Base-by-base conservation (phyloP, 2,888 invertebrate genomes). In the Leptinotarsa rubiginosa region DNA sequence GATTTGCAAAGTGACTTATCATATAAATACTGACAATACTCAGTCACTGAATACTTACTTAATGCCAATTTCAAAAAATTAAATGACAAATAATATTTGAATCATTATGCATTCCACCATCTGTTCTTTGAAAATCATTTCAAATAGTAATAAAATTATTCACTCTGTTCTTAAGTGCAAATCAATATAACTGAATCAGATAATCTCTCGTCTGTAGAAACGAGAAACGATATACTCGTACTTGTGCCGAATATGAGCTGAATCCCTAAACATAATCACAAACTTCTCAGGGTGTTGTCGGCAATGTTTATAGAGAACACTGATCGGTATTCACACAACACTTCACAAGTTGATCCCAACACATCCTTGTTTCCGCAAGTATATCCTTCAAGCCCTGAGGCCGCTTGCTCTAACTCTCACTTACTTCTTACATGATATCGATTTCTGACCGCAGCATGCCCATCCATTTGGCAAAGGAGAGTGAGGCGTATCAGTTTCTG, bases 351-450 rank as follows among this genome's bases (percentile, higher is more conserved):
- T 85, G 84, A 85, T 85, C 85, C 84, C 79, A 80, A 80, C 82
- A 84, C 83, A 86, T 85, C 85, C 85, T 84, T 80, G 83, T 85
- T 85, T 86, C 85, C 86, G 85, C 84, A 83, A 85, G 85, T 85
- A 85, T 16, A 62, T 62, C 62, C 41, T 62, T 62, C 62, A 84
- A 82, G 84, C 82, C 85, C 81, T 83, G 77, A 78, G 85, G 84
- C 82, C 81, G 83, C 82, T 81, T 83, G 83, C 79, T 83, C 84
- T 79, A 81, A 81, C 83, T 84, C 69, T 69, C 65, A 62, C 50
- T 65, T 83, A 84, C 82, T 84, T 81, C 83, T 84, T 83, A 75
- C 20, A 62, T 78, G 83, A 83, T 84, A 85, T 84, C 83, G 84
- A 84, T 84, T 81, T 81, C 81, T 79, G 79, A 79, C 62, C 62